Evolutionary conservation across 2,888 invertebrate genomes (phyloP).

Genomic region (Tiliacea aurago): DNA sequence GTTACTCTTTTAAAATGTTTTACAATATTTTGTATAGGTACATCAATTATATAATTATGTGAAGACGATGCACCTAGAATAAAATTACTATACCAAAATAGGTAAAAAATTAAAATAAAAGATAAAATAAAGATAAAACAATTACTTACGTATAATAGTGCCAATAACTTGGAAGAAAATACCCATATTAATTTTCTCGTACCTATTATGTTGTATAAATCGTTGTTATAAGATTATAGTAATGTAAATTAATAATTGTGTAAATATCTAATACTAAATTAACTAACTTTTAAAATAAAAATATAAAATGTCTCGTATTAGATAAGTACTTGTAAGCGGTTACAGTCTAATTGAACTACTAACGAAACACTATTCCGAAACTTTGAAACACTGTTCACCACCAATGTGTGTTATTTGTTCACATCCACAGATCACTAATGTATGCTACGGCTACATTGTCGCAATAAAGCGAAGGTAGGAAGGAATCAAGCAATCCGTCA

Average conservation of each 20-base stretch:
- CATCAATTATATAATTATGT: too few species aligned
- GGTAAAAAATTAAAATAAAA: too few species aligned
- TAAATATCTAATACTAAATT: not conserved
- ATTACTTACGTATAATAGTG: slow-evolving; percentile 40
- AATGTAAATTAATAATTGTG: not conserved
- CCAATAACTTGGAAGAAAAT: slow-evolving; percentile 32
- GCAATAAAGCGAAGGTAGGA: not conserved
- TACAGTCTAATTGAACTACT: not conserved
- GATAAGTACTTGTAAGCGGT: not conserved
- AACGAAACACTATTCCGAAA: not conserved
- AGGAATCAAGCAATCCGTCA: not conserved
- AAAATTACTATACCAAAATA: too few species aligned
- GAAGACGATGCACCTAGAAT: too few species aligned
- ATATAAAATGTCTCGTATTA: not conserved
- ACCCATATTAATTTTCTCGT: slow-evolving; percentile 19
- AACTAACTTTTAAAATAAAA: not conserved
- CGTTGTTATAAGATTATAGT: not conserved
- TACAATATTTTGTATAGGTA: too few species aligned
- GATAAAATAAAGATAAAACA: too few species aligned
- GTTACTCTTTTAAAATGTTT: too few species aligned
- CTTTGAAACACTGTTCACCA: not conserved
- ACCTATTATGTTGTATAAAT: not conserved
- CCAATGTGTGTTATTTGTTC: not conserved
- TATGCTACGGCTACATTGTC: not conserved
- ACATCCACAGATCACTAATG: not conserved